phyloP scores from a whole-genome alignment of 2,113 vertebrate genomes.

The Hemibagrus wyckioides region DNA sequence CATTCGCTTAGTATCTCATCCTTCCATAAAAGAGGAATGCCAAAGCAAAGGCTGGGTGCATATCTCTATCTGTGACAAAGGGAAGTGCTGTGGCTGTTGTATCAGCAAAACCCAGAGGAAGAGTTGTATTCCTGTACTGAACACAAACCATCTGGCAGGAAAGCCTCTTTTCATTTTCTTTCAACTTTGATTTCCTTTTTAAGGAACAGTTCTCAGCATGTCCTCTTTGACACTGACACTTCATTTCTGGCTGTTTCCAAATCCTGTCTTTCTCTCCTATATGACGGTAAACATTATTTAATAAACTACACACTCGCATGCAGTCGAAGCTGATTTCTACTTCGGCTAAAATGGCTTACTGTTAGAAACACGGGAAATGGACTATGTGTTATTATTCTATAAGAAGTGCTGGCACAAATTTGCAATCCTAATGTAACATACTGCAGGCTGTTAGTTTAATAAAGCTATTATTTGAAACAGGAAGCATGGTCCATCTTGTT shows the following conservation, averaged over 20 bases:
- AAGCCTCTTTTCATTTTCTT: conserved; percentile 73
- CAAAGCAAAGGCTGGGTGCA: conserved; percentile 32
- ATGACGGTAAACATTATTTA: neutral
- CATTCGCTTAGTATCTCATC: neutral
- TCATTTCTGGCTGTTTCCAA: conserved; percentile 51
- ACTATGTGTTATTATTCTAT: neutral
- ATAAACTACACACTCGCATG: neutral
- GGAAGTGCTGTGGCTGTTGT: conserved; percentile 71
- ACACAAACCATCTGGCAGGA: conserved; percentile 82
- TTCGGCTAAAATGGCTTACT: neutral
- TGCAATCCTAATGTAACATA: neutral
- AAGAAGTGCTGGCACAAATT: neutral
- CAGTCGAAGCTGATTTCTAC: neutral
- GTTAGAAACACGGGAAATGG: neutral
- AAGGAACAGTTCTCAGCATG: conserved; percentile 61
- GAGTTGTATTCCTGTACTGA: conserved; percentile 73
- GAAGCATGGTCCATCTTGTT: neutral
- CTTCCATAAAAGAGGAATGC: conserved; percentile 22
- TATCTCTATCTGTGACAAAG: conserved; percentile 69
- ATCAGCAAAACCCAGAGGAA: conserved; percentile 76
- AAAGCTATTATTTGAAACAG: neutral
- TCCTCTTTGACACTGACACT: conserved; percentile 53
- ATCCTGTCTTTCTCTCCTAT: conserved; percentile 64
- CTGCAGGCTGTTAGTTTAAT: neutral
- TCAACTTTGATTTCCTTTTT: conserved; percentile 74